Conservation (phyloP, 2,888 invertebrate species). For the Drosophila neotestacea region DNA sequence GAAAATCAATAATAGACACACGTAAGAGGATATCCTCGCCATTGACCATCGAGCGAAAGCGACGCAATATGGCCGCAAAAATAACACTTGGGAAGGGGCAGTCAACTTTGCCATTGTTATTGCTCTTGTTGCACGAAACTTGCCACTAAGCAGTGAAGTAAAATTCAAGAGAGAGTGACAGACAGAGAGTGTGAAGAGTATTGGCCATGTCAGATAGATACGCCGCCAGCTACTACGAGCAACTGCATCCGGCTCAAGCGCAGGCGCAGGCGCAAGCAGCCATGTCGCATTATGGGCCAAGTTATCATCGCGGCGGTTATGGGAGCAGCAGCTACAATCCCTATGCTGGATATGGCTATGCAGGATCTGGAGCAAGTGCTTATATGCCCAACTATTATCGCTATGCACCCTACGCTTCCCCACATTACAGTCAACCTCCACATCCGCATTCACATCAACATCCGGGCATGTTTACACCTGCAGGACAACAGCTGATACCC, state of each 20-base stretch:
- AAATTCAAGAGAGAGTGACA: not conserved
- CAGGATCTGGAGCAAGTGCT: slow-evolving; percentile 32
- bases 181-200: slow-evolving; percentile 1
- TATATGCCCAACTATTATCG: slow-evolving; percentile 73
- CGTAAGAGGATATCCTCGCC: slow-evolving; percentile 69
- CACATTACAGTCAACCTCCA: slow-evolving; percentile 64
- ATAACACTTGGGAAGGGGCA: slow-evolving; percentile 48
- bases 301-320: slow-evolving; percentile 57
- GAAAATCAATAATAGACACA: slow-evolving; percentile 71
- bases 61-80: slow-evolving; percentile 56
- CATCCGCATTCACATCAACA: slow-evolving; percentile 40
- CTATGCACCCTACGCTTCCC: slow-evolving; percentile 71
- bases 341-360: slow-evolving; percentile 49
- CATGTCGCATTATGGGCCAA: slow-evolving; percentile 65
- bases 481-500: slow-evolving; percentile 78
- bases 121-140: slow-evolving; percentile 53
- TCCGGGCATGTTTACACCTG: slow-evolving; percentile 73
- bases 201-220: slow-evolving; percentile 68
- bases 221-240: slow-evolving; percentile 73
- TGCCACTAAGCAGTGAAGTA: slow-evolving; percentile 26
- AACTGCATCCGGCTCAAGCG: slow-evolving; percentile 52
- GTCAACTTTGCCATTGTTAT: slow-evolving; percentile 54
- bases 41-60: slow-evolving; percentile 47
- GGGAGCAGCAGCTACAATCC: slow-evolving; percentile 49
- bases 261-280: slow-evolving; percentile 44